phyloP scores from a whole-genome alignment of 1,140 invertebrate species.

The Hetaerina americana region DNA sequence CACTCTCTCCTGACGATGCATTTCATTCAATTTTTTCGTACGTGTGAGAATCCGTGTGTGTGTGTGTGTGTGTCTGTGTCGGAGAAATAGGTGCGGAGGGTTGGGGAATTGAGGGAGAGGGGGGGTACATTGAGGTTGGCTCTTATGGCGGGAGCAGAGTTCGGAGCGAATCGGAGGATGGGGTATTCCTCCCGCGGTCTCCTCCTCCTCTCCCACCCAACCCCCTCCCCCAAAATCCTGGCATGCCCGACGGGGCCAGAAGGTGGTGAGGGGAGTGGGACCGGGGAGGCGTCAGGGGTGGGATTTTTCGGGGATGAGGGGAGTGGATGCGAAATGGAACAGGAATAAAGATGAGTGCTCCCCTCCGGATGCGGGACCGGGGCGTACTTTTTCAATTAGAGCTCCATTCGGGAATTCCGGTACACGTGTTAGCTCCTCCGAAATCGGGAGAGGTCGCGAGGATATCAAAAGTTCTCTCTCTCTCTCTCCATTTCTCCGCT shows the following conservation, averaged over 20 bases:
- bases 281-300: not conserved
- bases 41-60: no score
- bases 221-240: not conserved
- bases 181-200: not conserved
- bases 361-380: not conserved
- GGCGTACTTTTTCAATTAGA: conserved; percentile 1
- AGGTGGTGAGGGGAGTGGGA: not conserved
- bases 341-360: not conserved
- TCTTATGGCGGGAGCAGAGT: no score
- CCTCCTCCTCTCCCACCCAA: not conserved
- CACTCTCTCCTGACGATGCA: no score
- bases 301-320: no score
- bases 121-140: no score
- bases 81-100: no score
- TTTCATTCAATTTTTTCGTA: no score
- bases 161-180: no score
- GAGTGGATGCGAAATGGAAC: not conserved
- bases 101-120: no score
- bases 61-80: no score
- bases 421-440: not conserved
- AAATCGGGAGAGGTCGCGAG: not conserved
- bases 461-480: conserved; percentile 1
- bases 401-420: not conserved
- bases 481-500: no score
- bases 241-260: not conserved